Evolutionary conservation across 2,888 invertebrate species (phyloP).

Genomic region (Mimumesa dahlbomi): DNA sequence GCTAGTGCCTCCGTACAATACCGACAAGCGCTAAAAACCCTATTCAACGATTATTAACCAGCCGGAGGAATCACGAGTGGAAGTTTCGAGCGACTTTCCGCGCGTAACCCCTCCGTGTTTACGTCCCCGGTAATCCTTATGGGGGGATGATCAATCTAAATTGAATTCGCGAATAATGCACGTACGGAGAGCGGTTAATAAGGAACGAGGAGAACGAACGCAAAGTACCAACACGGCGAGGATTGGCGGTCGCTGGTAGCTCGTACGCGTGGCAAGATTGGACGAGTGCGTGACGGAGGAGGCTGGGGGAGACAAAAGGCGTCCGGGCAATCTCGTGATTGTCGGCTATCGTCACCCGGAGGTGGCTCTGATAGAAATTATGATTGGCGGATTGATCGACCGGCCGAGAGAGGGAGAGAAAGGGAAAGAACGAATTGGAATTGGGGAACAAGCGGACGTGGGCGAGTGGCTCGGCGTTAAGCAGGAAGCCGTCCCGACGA

Average conservation of each 20-base stretch:
- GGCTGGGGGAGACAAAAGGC: slow-evolving; percentile 66
- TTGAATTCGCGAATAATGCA: neutral
- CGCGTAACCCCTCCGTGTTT: neutral
- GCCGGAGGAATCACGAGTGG: too few species aligned
- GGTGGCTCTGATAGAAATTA: slow-evolving; percentile 80
- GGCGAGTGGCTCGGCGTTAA: slow-evolving; percentile 79
- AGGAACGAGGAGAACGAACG: slow-evolving; percentile 15
- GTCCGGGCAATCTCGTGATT: slow-evolving; percentile 72
- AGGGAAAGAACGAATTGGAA: slow-evolving; percentile 57
- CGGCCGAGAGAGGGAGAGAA: slow-evolving; percentile 38
- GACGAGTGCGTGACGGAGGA: slow-evolving; percentile 45
- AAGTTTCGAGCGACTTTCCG: too few species aligned
- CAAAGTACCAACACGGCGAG: slow-evolving; percentile 4
- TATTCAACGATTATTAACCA: too few species aligned
- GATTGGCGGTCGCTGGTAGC: slow-evolving; percentile 12
- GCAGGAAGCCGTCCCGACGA: slow-evolving; percentile 84
- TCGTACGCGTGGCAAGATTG: slow-evolving; percentile 63
- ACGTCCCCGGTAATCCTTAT: neutral
- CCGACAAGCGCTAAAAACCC: too few species aligned
- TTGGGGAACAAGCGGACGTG: slow-evolving; percentile 72
- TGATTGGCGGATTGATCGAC: slow-evolving; percentile 77
- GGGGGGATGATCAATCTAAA: neutral
- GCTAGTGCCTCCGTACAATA: too few species aligned
- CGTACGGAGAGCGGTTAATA: neutral
- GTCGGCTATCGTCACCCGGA: slow-evolving; percentile 79